phyloP scores from a whole-genome alignment of 2,113 vertebrate species.

The Gymnorhina tibicen region DNA sequence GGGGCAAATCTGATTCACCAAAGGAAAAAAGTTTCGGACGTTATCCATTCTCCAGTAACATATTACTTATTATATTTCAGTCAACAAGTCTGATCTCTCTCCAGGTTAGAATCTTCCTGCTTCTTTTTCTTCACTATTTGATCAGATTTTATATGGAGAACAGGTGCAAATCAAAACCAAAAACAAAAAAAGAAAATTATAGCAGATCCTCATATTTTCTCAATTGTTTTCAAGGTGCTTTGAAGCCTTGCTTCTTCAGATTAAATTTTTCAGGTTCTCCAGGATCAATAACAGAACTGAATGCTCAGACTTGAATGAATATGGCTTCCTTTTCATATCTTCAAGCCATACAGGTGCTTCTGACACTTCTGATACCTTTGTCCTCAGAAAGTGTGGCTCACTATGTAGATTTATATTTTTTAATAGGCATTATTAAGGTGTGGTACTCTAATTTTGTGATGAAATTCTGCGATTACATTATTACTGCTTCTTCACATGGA shows the following conservation, averaged over 20 bases:
- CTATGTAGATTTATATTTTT: background rate
- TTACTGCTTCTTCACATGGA: background rate
- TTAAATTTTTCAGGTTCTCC: background rate
- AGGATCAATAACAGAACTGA: background rate
- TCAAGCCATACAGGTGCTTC: background rate
- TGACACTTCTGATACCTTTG: background rate
- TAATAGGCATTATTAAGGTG: background rate
- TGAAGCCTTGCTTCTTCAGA: background rate
- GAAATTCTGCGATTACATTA: background rate
- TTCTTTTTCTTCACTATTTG: background rate
- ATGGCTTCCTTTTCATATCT: background rate
- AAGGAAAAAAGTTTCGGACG: background rate
- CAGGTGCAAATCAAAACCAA: background rate
- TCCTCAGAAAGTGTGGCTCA: background rate
- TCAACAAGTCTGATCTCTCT: background rate
- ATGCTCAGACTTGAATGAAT: background rate
- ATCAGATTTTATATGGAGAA: background rate
- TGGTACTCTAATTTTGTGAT: background rate
- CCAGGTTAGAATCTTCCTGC: background rate
- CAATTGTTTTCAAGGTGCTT: background rate
- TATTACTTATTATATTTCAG: background rate
- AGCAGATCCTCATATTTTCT: background rate
- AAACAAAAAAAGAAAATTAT: background rate
- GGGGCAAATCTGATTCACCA: background rate
- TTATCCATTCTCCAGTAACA: background rate